Evolutionary conservation across 2,113 vertebrate species (phyloP), one percentile per base, ranked within the genome.

Genomic region (Phaethornis superciliosus): DNA sequence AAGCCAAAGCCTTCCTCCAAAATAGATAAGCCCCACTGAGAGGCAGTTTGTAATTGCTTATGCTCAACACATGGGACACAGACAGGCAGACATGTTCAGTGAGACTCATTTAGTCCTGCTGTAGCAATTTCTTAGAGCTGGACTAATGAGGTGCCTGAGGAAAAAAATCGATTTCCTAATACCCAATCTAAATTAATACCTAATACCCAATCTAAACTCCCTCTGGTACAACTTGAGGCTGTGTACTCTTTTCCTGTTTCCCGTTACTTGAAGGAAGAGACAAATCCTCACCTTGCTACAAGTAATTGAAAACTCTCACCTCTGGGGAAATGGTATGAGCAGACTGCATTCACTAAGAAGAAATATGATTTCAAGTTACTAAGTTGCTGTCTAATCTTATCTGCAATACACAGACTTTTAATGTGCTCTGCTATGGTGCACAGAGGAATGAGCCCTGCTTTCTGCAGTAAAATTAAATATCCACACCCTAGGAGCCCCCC

Each of bases 401-500:
- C 24, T 37, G 20, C 42, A 26, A 7, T 6, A 35, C 9, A 52
- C 5, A 33, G 11, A 17, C 28, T 49, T 92, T 87, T 68, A 16
- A 83, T 42, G 20, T 63, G 21, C 19, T 76, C 42, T 70, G 30
- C 20, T 67, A 32, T 59, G 80, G 90, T 86, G 54, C 0, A 2
- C 4, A 19, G 27, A 67, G 28, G 82, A 89, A 71, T 30, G 13
- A 85, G 4, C 30, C 27, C 12, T 32, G 44, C 21, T 90, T 64
- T 64, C 52, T 35, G 46, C 9, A 72, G 4, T 21, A 59, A 64
- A 15, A 21, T 10, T 18, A 10, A 63, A 6, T 33, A 37, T 24
- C 6, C 5, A 11, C 24, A 52, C 8, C 10, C 27, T 6, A 22
- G 13, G 40, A 40, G 11, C 2, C 2, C 1, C 10, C 12, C 8